Evolutionary conservation across 2,797 vertebrate species (phyloP).

Genomic region (Enteromius mattozi): DNA sequence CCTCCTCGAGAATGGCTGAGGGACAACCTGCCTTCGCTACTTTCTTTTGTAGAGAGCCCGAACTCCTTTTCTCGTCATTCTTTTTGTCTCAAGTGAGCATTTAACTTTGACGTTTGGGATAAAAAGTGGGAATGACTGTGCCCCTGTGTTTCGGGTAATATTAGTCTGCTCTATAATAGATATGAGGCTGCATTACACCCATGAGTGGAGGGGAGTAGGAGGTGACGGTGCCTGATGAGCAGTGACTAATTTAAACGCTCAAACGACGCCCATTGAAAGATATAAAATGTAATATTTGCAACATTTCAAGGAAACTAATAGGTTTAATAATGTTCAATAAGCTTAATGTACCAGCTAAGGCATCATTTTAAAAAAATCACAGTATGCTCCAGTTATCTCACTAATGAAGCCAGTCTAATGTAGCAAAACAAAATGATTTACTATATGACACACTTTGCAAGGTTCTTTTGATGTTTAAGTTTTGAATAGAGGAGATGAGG

Average conservation of each 20-base stretch:
- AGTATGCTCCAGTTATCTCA: background rate
- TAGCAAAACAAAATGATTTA: background rate
- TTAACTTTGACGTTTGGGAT: conserved; percentile 5
- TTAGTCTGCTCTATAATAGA: conserved; percentile 5
- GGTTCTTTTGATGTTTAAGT: background rate
- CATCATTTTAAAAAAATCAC: background rate
- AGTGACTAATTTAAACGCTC: conserved; percentile 13
- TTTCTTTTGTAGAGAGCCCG: background rate
- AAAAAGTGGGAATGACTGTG: conserved; percentile 10
- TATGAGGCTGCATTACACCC: conserved; percentile 6
- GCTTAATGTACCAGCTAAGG: background rate
- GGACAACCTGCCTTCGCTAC: conserved; percentile 5
- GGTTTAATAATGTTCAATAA: conserved; percentile 15
- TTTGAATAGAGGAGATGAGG: background rate
- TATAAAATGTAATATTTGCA: background rate
- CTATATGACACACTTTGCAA: background rate
- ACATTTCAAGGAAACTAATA: background rate
- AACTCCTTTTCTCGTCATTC: background rate
- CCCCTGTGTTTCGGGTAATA: conserved; percentile 17
- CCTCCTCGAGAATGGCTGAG: conserved; percentile 3
- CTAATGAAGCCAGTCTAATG: background rate
- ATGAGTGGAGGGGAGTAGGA: conserved; percentile 8
- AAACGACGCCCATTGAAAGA: background rate
- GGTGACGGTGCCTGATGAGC: conserved; percentile 6
- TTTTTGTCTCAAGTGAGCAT: background rate